Base-by-base conservation (phyloP, 2,888 invertebrate species). In the Fissipunctia ypsillon region DNA sequence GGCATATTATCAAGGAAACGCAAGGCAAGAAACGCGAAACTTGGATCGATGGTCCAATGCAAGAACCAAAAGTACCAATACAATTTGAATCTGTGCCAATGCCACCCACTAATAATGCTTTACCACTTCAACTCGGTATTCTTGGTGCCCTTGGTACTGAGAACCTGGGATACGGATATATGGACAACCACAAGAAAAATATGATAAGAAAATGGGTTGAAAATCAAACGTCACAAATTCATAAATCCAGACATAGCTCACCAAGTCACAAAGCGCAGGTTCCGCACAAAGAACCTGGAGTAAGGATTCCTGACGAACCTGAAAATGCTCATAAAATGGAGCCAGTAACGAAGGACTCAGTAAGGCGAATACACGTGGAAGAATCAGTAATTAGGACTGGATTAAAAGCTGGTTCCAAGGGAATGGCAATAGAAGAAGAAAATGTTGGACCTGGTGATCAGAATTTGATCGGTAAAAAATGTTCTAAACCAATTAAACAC, bases 11-110 rank as follows among this genome's bases (percentile, higher is more conserved):
- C 90, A 98, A 98, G 88, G 98, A 98, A 93, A 97, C 98, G 1
- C 97, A 98, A 91, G 96, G 97, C 6, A 98, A 98, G 89, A 98
- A 98, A 93, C 96, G 98, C 60, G 99, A 99, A 94, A 99, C 98
- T 4, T 99, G 99, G 99, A 98, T 99, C 70, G 99, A 99, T 92
- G 99, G 99, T 0, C 99, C 99, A 2, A 98, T 98, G 97, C 98
- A 98, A 87, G 95, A 95, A 88, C 95, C 95, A 73, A 95, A 93
- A 84, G 87, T 94, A 48, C 97, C 98, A 31, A 73, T 92, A 76
- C 94, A 93, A 82, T 94, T 95, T 86, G 96, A 96, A 77, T 87
- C 93, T 38, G 85, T 91, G 35, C 98, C 99, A 16, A 97, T 98
- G 93, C 98, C 97, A 85, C 91, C 95, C 71, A 25, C 57, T 12